Base-by-base conservation (phyloP, 1,140 invertebrate genomes). In the Thaumetopoea pityocampa region DNA sequence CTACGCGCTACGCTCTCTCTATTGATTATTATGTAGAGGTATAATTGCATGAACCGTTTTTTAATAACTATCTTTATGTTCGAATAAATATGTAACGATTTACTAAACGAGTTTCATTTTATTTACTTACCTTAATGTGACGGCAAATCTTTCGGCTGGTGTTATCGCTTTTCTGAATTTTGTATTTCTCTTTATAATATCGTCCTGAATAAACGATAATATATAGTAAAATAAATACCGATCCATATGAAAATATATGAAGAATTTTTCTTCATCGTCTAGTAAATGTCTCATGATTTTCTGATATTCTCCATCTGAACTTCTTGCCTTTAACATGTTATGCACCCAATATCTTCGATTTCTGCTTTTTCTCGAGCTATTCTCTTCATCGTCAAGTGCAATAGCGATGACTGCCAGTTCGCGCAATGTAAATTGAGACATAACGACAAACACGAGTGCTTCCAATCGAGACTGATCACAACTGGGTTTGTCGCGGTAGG, bases 201-300 rank as follows among this genome's bases (percentile, higher is more conserved):
- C 30, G 28, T 44, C 30, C 16, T 49, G 40, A 27, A 57, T 52
- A 52, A 11, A 35, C 20, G 32, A 30, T 32, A 57, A 16, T 44
- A 52, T 51, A 41, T 57, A 37, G 42, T 52, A 48, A 58, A 58
- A 58, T 3, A 53, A 10, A 41, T 32, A 49, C 42, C 40, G 32
- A 12, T 44, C 35, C 50, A 58, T 58, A 49, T 52, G 49, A 57
- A 45, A 57, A 36, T 52, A 57, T 24, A 41, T 41, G 50, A 46
- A 53, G 33, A 50, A 47, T 47, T 41, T 50, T 22, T 53, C 43
- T 46, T 57, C 49, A 40, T 57, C 44, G 43, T 43, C 29, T 30
- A 49, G 23, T 28, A 57, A 46, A 45, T 45, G 49, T 38, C 24
- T 47, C n/a, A 10, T 17, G 7, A 35, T 43, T 17, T 12, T 47